phyloP scores from a whole-genome alignment of 2,113 vertebrate genomes.

The Saimiri boliviensis region DNA sequence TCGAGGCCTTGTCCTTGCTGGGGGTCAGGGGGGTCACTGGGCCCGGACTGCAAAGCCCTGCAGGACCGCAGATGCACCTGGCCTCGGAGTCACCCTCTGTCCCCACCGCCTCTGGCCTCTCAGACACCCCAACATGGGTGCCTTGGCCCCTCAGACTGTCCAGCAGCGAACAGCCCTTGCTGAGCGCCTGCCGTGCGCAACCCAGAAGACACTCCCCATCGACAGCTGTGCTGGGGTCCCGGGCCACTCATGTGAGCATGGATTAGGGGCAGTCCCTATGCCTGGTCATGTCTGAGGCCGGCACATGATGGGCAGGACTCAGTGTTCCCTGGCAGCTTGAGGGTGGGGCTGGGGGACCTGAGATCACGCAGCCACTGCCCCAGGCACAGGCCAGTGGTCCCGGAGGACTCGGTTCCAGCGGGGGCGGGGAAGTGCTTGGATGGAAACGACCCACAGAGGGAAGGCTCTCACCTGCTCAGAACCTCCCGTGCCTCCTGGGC shows the following conservation, averaged over 20 bases:
- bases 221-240: neutral
- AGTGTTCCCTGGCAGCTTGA: neutral
- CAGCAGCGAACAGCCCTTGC: rapidly evolving
- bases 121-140: neutral
- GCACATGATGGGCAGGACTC: conserved; percentile 26
- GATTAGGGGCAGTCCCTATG: conserved; percentile 54
- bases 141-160: neutral
- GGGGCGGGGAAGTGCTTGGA: neutral
- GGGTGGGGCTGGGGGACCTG: neutral
- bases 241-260: neutral
- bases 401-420: neutral
- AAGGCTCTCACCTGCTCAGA: neutral
- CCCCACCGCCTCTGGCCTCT: rapidly evolving
- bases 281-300: conserved; percentile 56
- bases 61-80: rapidly evolving
- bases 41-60: no score
- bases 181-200: rapidly evolving
- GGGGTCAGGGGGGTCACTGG: neutral
- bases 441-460: no score
- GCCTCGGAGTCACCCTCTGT: neutral
- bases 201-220: rapidly evolving
- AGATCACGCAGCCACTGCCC: rapidly evolving
- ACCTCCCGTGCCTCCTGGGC: neutral
- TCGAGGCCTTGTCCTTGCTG: rapidly evolving
- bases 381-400: neutral